Base-by-base conservation (phyloP, 1,140 invertebrate species). In the Anadara kagoshimensis region DNA sequence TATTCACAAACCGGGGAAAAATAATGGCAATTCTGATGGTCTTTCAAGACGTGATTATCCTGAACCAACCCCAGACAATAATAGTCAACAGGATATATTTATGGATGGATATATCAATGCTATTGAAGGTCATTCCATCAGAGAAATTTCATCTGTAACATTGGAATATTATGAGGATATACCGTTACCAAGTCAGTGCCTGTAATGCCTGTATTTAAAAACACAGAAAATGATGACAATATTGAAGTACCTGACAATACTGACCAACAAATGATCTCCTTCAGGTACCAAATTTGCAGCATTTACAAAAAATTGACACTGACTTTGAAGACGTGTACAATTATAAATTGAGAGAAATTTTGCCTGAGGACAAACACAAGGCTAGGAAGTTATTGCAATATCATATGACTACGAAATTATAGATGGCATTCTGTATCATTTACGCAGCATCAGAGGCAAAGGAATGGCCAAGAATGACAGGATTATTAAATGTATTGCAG, bases 351-450 rank as follows among this genome's bases (percentile, higher is more conserved):
- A 3, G 43, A 43, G 61, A 20, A 47, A 22, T 16, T 11, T 10
- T 44, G 49, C 61, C 43, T 22, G 20, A 58, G 29, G 56, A 20
- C 16, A 29, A 4, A 8, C 10, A 2, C n/a, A 14, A 29, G 11
- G 20, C 26, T 36, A 49, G 26, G 24, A 62, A 10, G 8, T 66
- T 26, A 45, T 71, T 12, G 63, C 63, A 18, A 54, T 61, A 29
- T 16, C 47, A 16, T 56, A 62, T 29, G 53, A 71, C 36, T 74
- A 54, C 54, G 64, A 62, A 20, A 43, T 64, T 5, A 51, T 45
- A 11, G 41, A 74, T 44, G 72, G 61, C 10, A 45, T 68, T 18
- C 43, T 74, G 20, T 8, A 47, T 11, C 64, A 74, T 44, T 56
- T 68, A 22, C 58, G 53, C 36, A n/a, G 10, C 11, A 51, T 11